Conservation (phyloP, 2,888 invertebrate genomes). For the Platycnemis pennipes region DNA sequence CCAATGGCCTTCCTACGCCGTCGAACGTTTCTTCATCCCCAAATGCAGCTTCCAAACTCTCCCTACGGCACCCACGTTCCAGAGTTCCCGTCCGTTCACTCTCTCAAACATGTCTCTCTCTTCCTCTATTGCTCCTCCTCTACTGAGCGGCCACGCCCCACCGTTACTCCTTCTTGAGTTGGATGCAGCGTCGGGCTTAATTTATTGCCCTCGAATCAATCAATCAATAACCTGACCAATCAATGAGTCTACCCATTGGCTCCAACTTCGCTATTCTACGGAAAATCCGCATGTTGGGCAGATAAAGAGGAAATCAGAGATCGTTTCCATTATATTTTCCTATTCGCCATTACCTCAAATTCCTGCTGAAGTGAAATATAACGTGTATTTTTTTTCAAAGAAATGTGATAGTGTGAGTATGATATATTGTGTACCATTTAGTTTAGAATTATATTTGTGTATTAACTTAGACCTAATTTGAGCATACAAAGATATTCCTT, state of each 20-base stretch:
- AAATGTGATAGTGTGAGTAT: too few relatives aligned
- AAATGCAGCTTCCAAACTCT: too few relatives aligned
- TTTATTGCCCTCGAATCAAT: slow-evolving; percentile 58
- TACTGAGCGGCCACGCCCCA: slow-evolving; percentile 26
- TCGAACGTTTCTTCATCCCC: neutral
- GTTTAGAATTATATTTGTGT: too few relatives aligned
- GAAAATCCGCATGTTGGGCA: neutral
- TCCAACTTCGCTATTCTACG: neutral
- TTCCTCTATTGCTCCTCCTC: too few relatives aligned
- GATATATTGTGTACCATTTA: too few relatives aligned
- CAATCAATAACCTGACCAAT: slow-evolving; percentile 62
- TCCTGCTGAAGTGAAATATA: neutral
- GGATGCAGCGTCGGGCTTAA: slow-evolving; percentile 28
- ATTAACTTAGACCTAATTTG: too few relatives aligned
- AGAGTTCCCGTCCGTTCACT: too few relatives aligned
- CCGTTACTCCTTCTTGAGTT: neutral
- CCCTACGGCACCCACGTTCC: too few relatives aligned
- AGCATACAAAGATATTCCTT: too few relatives aligned
- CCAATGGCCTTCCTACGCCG: neutral
- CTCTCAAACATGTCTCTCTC: too few relatives aligned
- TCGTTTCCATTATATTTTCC: neutral
- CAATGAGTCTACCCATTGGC: slow-evolving; percentile 7
- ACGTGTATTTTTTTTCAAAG: too few relatives aligned
- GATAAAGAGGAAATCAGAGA: neutral
- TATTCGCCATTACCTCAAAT: neutral